Conservation (phyloP, 2,888 invertebrate genomes). For the Seira sanloemensis region DNA sequence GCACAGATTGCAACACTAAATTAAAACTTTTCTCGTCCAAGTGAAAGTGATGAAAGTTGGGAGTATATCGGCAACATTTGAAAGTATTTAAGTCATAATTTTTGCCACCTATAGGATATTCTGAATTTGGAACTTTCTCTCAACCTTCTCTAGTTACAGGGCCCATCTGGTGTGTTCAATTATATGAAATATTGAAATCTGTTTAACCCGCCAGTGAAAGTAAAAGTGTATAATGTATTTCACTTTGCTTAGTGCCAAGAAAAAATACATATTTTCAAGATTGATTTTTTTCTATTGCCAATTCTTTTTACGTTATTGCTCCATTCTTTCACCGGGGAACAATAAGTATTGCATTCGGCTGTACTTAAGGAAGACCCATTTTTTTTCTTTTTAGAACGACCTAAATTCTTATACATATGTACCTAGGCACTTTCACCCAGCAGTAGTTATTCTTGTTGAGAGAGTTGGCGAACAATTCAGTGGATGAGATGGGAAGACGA, state of each 20-base stretch:
- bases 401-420: neutral
- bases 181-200: neutral
- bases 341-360: neutral
- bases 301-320: slow-evolving; percentile 64
- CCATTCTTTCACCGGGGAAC: slow-evolving; percentile 31
- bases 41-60: too few relatives aligned
- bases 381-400: neutral
- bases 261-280: slow-evolving; percentile 48
- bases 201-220: neutral
- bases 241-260: slow-evolving; percentile 43
- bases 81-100: neutral
- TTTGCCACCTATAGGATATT: neutral
- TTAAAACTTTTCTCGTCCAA: neutral
- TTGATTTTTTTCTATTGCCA: slow-evolving; percentile 62
- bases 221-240: neutral
- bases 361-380: neutral
- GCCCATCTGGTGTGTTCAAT: neutral
- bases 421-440: neutral
- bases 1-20: neutral
- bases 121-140: neutral
- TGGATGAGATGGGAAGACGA: neutral
- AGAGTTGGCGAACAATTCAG: neutral
- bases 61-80: too few relatives aligned
- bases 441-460: neutral
- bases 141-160: neutral